Evolutionary conservation across 1,140 invertebrate species (phyloP).

Genomic region (Anastatus disparis): DNA sequence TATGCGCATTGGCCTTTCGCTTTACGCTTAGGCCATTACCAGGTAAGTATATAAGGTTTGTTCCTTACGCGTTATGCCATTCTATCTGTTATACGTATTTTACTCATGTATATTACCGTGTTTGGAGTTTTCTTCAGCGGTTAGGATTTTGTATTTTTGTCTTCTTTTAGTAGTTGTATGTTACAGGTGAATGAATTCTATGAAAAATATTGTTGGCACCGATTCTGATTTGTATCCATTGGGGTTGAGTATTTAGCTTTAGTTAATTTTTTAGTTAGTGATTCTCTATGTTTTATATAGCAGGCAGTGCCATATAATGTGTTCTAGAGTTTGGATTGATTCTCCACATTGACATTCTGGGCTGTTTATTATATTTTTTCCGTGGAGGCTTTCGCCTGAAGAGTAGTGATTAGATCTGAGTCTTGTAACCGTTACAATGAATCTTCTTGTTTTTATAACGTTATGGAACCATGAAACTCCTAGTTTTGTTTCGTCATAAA

Average conservation of each 20-base stretch:
- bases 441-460: background rate
- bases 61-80: too few relatives aligned
- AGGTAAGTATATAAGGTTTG: too few relatives aligned
- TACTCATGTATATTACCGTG: too few relatives aligned
- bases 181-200: too few relatives aligned
- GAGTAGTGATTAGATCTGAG: conserved; percentile 9
- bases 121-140: too few relatives aligned
- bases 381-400: background rate
- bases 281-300: background rate
- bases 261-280: background rate
- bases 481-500: background rate
- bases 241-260: background rate
- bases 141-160: too few relatives aligned
- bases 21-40: too few relatives aligned
- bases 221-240: too few relatives aligned
- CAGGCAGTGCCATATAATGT: conserved; percentile 1
- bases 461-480: background rate
- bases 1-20: too few relatives aligned
- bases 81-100: too few relatives aligned
- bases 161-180: too few relatives aligned
- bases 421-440: background rate
- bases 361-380: conserved; percentile 5
- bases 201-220: too few relatives aligned
- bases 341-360: background rate
- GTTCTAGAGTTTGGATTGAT: background rate